These are phyloP conservation scores for Xanthorhoe spadicearia DNA, from an alignment of 2,888 invertebrate species.

Conservation along the genomic window DNA sequence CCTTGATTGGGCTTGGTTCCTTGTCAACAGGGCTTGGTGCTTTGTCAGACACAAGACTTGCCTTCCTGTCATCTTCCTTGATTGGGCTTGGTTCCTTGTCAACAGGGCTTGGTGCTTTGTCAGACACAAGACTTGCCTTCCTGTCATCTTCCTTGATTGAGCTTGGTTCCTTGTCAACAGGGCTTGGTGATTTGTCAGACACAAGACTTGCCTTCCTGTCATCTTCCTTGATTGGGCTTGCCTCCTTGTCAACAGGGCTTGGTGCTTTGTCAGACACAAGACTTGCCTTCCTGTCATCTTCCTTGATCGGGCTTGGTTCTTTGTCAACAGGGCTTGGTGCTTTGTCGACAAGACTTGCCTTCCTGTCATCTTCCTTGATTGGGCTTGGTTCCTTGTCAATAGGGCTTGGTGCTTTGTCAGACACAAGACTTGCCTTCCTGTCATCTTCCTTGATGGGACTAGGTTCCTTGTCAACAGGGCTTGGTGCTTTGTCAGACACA, in stretches of 20 bases:
- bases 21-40: not conserved
- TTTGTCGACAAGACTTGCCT: slow-evolving; percentile 19
- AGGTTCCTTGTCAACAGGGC: slow-evolving; percentile 4
- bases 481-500: slow-evolving; percentile 15
- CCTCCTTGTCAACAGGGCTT: slow-evolving; percentile 19
- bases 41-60: not conserved
- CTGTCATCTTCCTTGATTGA: slow-evolving; percentile 1
- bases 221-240: slow-evolving; percentile 14
- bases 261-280: slow-evolving; percentile 22
- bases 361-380: not conserved
- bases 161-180: not conserved
- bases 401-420: slow-evolving; percentile 32
- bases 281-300: slow-evolving; percentile 14
- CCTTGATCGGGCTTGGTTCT: not conserved
- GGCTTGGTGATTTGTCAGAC: not conserved
- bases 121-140: slow-evolving; percentile 12
- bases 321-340: slow-evolving; percentile 26
- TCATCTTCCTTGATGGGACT: not conserved
- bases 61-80: not conserved
- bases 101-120: slow-evolving; percentile 7
- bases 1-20: not conserved
- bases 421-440: slow-evolving; percentile 1
- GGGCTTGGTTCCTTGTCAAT: slow-evolving; percentile 4
- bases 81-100: not conserved
- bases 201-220: slow-evolving; percentile 6